Base-by-base conservation (phyloP, 2,888 invertebrate species). In the Polyploca ridens region DNA sequence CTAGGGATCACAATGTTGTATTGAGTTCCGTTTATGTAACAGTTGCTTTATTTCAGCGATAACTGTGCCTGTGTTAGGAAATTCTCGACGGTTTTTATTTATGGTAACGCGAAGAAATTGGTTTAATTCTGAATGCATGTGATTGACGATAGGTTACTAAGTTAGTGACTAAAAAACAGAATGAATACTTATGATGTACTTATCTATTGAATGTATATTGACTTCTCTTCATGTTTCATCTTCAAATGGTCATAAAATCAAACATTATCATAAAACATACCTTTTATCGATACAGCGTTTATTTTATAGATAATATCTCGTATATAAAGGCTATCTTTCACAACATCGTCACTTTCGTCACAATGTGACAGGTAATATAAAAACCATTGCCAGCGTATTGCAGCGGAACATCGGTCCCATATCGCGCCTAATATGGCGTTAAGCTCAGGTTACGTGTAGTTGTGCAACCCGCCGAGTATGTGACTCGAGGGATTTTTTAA, bases 361-460 rank as follows among this genome's bases (percentile, higher is more conserved):
- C 54, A 60, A 38, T 60, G 59, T 60, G 33, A 60, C 59, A 60
- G 59, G 59, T 16, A 60, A 35, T 35, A 38, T 60, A 60, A 35
- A 60, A 60, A 60, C 35, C 35, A 60, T 60, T 16, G 35, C 16
- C 35, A 38, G 59, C 54, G n/a, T 60, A 60, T 60, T 60, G 59
- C 59, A 60, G 59, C 59, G 59, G 35, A 60, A 35, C 59, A 60
- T 60, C 59, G 59, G 59, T 35, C 59, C 35, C 38, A 38, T 35
- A 16, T 60, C 35, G 5, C 33, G 59, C 59, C 59, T 60, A 61
- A 61, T 61, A 41, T 19, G 61, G 61, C 44, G 16, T 27, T 61
- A 41, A 61, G 61, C 19, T 60, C 38, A 35, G 38, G 54, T 54
- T 54, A 54, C 54, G 54, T 54, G 19, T 54, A 54, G 16, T 54